Conservation (phyloP, 2,113 vertebrate species). For the Elaphurus davidianus region DNA sequence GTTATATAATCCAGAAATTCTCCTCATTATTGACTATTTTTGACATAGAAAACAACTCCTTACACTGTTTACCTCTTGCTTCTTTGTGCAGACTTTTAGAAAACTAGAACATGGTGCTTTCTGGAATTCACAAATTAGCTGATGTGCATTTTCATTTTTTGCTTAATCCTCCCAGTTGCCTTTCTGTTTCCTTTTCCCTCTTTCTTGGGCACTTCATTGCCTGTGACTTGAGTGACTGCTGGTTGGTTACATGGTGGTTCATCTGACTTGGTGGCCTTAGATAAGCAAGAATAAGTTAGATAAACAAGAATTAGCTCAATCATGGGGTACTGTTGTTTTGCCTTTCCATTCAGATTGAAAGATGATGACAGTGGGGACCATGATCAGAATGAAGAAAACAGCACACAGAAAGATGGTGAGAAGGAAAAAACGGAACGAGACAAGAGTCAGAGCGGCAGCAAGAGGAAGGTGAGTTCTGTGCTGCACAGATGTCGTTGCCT, state of each 20-base stretch:
- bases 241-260: neutral
- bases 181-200: neutral
- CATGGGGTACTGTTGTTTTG: neutral
- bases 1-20: neutral
- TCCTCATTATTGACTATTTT: neutral
- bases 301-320: neutral
- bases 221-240: neutral
- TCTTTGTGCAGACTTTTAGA: neutral
- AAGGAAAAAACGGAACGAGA: slow-evolving; percentile 88
- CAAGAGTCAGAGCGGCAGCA: slow-evolving; percentile 81
- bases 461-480: slow-evolving; percentile 82
- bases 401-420: slow-evolving; percentile 92
- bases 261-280: neutral
- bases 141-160: neutral
- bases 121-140: neutral
- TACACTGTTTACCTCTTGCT: neutral
- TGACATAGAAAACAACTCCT: neutral
- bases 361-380: slow-evolving; percentile 90
- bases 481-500: neutral
- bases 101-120: neutral
- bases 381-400: slow-evolving; percentile 89
- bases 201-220: neutral
- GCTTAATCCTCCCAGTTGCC: neutral
- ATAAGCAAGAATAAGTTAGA: neutral
- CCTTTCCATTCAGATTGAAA: slow-evolving; percentile 81